phyloP scores from a whole-genome alignment of 2,888 invertebrate genomes.

The Leptodirus hochenwartii region DNA sequence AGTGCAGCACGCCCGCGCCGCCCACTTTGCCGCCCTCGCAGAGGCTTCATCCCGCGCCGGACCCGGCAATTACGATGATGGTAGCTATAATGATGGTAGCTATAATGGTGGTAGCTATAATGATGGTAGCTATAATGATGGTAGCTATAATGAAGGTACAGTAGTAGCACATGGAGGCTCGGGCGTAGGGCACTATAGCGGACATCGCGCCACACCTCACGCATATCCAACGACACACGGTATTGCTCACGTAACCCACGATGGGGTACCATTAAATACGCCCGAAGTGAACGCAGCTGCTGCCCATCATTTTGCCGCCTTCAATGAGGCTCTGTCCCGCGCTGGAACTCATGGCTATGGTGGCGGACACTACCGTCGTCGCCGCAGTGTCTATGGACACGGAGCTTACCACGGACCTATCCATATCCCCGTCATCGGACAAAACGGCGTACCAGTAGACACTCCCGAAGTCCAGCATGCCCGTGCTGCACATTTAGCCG shows the following conservation, averaged over 20 bases:
- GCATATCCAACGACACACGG: constrained; percentile 5
- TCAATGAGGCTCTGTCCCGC: constrained; percentile 15
- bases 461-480: constrained; percentile 25
- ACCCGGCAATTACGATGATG: too few species aligned
- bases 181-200: constrained; percentile 5
- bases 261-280: constrained; percentile 36
- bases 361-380: constrained; percentile 10
- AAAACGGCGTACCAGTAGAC: constrained; percentile 39
- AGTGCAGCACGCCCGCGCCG: constrained; percentile 37
- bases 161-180: constrained; percentile 24
- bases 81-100: too few species aligned
- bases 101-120: too few species aligned
- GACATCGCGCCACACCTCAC: constrained; percentile 5
- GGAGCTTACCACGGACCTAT: too few species aligned
- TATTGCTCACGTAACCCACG: constrained; percentile 12
- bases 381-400: constrained; percentile 11
- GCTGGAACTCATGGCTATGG: not conserved
- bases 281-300: constrained; percentile 39
- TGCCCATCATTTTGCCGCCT: constrained; percentile 36
- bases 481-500: constrained; percentile 23
- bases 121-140: too few species aligned
- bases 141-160: too few species aligned
- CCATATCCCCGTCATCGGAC: constrained; percentile 26
- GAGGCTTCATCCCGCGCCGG: constrained; percentile 20
- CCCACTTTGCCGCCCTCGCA: constrained; percentile 35